Percentiles rank a stretch among this genome's conserved stretches.
Evolutionary conservation across 2,888 invertebrate species (phyloP).

Genomic region (Euplexia lucipara): DNA sequence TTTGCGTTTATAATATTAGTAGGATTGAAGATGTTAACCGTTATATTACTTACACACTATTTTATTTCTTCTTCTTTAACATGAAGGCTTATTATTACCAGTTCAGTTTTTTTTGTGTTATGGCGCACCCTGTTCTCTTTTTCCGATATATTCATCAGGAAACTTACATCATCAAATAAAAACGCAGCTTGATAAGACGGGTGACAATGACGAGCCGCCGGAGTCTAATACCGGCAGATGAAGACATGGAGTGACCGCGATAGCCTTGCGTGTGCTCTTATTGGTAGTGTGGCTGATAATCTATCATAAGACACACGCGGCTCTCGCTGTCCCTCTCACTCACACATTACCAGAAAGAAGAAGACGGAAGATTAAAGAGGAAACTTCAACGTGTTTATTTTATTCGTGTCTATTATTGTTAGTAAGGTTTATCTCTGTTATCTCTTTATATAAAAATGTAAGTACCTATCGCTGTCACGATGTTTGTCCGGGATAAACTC

Average conservation of each 20-base stretch:
- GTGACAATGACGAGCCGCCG: neutral
- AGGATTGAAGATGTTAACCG: too few species aligned
- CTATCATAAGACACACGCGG: constrained; percentile 92
- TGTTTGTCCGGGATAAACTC: too few species aligned
- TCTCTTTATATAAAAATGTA: too few species aligned
- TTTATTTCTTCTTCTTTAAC: neutral
- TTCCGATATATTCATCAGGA: neutral
- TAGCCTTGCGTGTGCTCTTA: constrained; percentile 91
- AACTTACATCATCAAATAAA: neutral
- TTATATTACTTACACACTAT: neutral
- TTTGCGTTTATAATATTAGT: too few species aligned
- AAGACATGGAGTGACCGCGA: constrained; percentile 58
- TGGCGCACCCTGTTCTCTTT: too few species aligned
- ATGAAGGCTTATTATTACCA: neutral
- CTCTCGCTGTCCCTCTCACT: constrained; percentile 81
- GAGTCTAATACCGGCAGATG: neutral
- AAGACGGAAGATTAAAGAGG: constrained; percentile 34
- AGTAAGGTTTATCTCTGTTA: too few species aligned
- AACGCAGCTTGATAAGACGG: neutral
- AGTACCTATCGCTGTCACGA: too few species aligned
- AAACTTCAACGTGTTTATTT: neutral
- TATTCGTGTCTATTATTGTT: neutral
- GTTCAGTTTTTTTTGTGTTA: neutral
- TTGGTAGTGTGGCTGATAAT: constrained; percentile 90
- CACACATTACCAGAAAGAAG: constrained; percentile 29